Percentiles rank a stretch among this genome's conserved stretches.
These are phyloP conservation scores for Scarus forsteni DNA, from an alignment of 2,797 vertebrate genomes.

Conservation along the genomic window DNA sequence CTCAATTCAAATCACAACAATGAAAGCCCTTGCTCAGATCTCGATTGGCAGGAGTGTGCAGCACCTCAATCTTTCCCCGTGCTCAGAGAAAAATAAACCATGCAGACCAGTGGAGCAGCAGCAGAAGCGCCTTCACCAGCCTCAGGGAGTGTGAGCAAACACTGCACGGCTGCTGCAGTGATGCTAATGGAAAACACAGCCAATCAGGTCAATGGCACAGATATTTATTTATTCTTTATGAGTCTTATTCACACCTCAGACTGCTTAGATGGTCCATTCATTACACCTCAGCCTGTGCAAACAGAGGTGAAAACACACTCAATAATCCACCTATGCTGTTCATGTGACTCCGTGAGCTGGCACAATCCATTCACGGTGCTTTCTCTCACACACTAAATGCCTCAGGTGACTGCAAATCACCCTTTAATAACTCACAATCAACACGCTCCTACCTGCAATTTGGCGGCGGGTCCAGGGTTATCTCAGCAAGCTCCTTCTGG, in stretches of 20 bases:
- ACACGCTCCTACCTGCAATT: conserved; percentile 95
- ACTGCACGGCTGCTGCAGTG: conserved; percentile 30
- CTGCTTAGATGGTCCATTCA: conserved; percentile 37
- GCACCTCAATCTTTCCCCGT: conserved; percentile 12
- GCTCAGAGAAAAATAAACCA: conserved; percentile 41
- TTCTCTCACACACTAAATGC: conserved; percentile 19
- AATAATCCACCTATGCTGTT: conserved; percentile 46
- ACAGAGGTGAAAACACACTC: conserved; percentile 33
- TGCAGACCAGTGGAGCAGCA: conserved; percentile 39
- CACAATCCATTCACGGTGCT: conserved; percentile 40
- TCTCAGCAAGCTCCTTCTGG: conserved; percentile 97
- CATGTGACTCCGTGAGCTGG: conserved; percentile 53
- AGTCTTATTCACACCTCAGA: conserved; percentile 25
- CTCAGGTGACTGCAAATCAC: conserved; percentile 37
- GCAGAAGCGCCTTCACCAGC: conserved; percentile 32
- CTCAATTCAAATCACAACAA: conserved; percentile 26
- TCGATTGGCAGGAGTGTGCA: conserved; percentile 26
- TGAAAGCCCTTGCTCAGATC: conserved; percentile 31
- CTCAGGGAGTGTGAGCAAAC: conserved; percentile 48
- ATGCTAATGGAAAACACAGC: conserved; percentile 46
- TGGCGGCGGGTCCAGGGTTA: conserved; percentile 95
- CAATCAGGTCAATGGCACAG: conserved; percentile 24
- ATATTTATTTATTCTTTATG: conserved; percentile 24
- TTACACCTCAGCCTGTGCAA: conserved; percentile 30
- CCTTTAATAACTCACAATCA: conserved; percentile 46